Percentiles rank a stretch among this genome's conserved stretches.
phyloP scores from a whole-genome alignment of 64 coral and sea anemone species.

The Astreopora myriophthalma region DNA sequence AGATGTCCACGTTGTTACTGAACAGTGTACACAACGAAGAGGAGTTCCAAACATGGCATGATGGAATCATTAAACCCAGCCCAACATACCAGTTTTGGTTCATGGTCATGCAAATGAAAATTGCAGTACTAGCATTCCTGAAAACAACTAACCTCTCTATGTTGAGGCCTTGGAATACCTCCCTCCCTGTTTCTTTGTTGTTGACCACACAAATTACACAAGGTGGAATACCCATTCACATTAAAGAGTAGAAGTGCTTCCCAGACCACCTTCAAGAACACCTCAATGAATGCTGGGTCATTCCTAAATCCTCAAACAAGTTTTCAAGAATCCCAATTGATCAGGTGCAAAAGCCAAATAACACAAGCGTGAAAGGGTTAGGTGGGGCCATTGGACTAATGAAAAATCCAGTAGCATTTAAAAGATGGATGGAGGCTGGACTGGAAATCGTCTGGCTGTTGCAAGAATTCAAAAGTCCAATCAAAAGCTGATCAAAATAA shows the following conservation, averaged over 20 bases:
- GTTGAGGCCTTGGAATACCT: conserved; percentile 35
- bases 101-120: conserved; percentile 22
- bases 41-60: background rate
- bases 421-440: conserved; percentile 28
- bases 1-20: background rate
- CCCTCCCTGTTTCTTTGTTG: conserved; percentile 17
- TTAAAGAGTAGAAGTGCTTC: background rate
- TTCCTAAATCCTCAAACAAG: background rate
- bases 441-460: background rate
- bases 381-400: conserved; percentile 39
- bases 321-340: conserved; percentile 39
- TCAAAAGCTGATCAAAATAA: background rate
- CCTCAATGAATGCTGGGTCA: background rate
- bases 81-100: conserved; percentile 47
- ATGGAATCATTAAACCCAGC: background rate
- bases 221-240: background rate
- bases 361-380: conserved; percentile 26
- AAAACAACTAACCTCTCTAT: conserved; percentile 51
- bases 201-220: conserved; percentile 54
- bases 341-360: conserved; percentile 47
- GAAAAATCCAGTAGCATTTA: conserved; percentile 22
- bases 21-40: background rate
- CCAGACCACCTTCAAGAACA: background rate
- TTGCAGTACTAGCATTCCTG: conserved; percentile 3
- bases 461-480: background rate